These are phyloP conservation scores for Agonopterix subpropinquella DNA, from an alignment of 2,888 invertebrate species.

Conservation along the genomic window DNA sequence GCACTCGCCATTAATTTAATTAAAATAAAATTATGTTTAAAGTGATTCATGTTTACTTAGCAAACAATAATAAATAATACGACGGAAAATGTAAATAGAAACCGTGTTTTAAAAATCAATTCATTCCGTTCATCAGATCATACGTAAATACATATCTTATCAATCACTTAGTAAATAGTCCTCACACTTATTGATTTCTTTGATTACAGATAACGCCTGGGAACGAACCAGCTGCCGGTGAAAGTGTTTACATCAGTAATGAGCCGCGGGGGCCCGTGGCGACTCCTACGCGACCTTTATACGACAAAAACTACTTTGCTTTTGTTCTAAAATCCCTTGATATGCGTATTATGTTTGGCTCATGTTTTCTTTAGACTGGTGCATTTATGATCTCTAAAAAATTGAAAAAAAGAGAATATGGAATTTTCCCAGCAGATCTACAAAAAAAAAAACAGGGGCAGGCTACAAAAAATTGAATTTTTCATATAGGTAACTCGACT, in stretches of 20 bases:
- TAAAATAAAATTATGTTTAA: no score
- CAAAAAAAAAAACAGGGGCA: no score
- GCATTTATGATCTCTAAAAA: not conserved
- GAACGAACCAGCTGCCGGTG: not conserved
- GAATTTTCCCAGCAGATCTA: not conserved
- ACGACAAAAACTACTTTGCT: no score
- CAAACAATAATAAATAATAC: not conserved
- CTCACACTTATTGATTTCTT: not conserved
- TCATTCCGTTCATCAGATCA: no score
- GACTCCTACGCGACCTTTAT: not conserved
- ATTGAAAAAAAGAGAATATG: not conserved
- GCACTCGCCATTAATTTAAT: no score
- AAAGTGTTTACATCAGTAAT: not conserved
- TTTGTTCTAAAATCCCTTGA: not conserved
- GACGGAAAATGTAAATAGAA: not conserved
- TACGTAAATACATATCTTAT: not conserved
- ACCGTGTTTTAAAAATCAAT: not conserved
- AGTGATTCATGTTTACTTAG: no score
- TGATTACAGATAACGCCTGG: not conserved
- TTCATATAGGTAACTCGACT: no score
- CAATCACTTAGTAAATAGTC: not conserved
- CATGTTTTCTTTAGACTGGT: not conserved
- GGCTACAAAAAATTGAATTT: no score
- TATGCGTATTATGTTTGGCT: not conserved
- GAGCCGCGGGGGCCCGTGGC: not conserved